phyloP scores from a whole-genome alignment of 2,888 invertebrate genomes.

The Limnephilus auricula region DNA sequence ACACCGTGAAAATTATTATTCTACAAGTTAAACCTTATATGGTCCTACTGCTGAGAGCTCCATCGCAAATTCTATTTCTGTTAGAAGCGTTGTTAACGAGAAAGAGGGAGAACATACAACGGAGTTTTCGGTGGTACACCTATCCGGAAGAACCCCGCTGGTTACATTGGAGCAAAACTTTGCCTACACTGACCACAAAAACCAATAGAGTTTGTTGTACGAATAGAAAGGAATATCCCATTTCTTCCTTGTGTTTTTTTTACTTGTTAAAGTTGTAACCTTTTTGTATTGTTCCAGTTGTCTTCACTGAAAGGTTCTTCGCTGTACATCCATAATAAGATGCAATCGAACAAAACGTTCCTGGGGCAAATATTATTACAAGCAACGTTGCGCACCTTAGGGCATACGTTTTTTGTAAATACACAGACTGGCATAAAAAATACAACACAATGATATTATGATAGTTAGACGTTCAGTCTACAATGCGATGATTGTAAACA shows the following conservation, averaged over 20 bases:
- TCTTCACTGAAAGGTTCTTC: neutral
- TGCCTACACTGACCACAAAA: neutral
- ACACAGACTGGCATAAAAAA: neutral
- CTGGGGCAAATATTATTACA: constrained; percentile 33
- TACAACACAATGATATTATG: neutral
- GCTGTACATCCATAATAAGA: constrained; percentile 22
- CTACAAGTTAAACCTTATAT: constrained; percentile 11
- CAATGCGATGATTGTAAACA: neutral
- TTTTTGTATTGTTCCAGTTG: neutral
- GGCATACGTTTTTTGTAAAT: neutral
- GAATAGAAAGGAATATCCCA: neutral
- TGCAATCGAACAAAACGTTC: constrained; percentile 2
- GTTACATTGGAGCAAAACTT: neutral
- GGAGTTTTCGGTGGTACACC: neutral
- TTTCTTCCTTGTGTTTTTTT: neutral
- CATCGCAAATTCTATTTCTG: neutral
- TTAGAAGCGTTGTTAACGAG: neutral
- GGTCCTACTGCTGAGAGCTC: neutral
- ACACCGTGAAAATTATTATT: constrained; percentile 6
- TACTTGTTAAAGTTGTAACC: neutral
- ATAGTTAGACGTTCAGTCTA: neutral
- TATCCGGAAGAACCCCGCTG: neutral
- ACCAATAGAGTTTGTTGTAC: neutral
- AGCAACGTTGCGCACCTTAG: neutral
- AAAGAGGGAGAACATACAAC: neutral